Base-by-base conservation (phyloP, 2,888 invertebrate genomes). In the Bellardia pandia region DNA sequence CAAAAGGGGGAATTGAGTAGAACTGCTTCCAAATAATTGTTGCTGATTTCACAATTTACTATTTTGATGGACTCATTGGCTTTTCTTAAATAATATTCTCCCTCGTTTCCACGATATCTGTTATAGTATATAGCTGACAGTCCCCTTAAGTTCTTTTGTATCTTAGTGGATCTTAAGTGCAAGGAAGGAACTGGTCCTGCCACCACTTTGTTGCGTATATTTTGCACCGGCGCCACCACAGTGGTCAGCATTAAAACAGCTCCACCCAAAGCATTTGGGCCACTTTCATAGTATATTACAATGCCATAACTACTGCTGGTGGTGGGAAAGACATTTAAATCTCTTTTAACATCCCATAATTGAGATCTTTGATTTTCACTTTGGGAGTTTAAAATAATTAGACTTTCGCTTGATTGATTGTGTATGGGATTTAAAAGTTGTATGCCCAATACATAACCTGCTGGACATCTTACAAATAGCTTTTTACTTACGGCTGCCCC, bases 361-460 rank as follows among this genome's bases (percentile, higher is more conserved):
- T 95, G 95, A 30, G 96, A 95, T 33, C 94, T 94, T 80, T 94
- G 94, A 86, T 96, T 95, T 75, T 96, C 95, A 74, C 95, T 95
- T 90, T 96, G 95, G 0, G 97, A 96, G 92, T 98, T 97, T 89
- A 96, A 95, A 75, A 98, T 95, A 56, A 95, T 95, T 83, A 99
- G 96, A 89, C 95, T 95, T 94, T 99, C 99, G 0, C 97, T 96
- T 76, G 98, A 98, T 86, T 97, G 96, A 92, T 97, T 97, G 90
- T 97, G 97, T 85, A 98, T 97, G 1, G 98, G 98, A 94, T 98
- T 98, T 5, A 99, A 94, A 16, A 99, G 95, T 93, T 98, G 98
- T 64, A 99, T 95, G 7, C 98, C 98, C 72, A 98, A 95, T 0
- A 98, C 97, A 92, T 96, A 97, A 5, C 97, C 97, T 2, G 97